Evolutionary conservation across 2,113 vertebrate species (phyloP), one percentile per base, ranked within the genome.

Genomic region (Mustelus asterias): DNA sequence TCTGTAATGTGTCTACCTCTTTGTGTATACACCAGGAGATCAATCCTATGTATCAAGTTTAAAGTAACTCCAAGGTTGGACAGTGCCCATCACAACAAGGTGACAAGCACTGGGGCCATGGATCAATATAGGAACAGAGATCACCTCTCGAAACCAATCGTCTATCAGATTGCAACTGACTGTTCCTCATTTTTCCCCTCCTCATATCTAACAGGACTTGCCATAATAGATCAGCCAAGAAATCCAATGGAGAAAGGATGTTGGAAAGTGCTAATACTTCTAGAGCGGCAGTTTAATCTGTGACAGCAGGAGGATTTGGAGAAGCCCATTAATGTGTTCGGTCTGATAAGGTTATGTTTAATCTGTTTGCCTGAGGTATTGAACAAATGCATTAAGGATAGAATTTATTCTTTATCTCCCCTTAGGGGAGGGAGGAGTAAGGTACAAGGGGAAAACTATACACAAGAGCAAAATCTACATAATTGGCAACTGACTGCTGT

Each of bases 331-430:
- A 99, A 99, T 98, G 98, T 98, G 97, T 97, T 98, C 98, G 98
- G 98, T 97, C 98, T 97, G 98, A 99, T 98, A 99, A 98, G 98
- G 98, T 98, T 97, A 96, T 95, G 96, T 98, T 98, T 99, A 99
- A 99, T 99, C 98, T 99, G 98, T 98, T 98, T 98, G 98, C 98
- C 98, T 97, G 98, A 98, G 98, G 98, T 98, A 98, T 98, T 97
- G 98, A 99, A 98, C 98, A 97, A 98, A 98, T 97, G 98, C 98
- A 97, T 98, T 98, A 98, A 98, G 96, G 97, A 97, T 97, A 97
- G 96, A 97, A 97, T 95, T 95, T 76, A 95, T 76, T 95, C 94
- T 76, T 76, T 76, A 26, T 76, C 89, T 93, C 33, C 37, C 48
- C 95, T 80, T 54, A 24, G 96, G 96, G 96, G 96, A 95, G 95